Evolutionary conservation across 2,113 vertebrate genomes (phyloP).

Genomic region (Mobula hypostoma): DNA sequence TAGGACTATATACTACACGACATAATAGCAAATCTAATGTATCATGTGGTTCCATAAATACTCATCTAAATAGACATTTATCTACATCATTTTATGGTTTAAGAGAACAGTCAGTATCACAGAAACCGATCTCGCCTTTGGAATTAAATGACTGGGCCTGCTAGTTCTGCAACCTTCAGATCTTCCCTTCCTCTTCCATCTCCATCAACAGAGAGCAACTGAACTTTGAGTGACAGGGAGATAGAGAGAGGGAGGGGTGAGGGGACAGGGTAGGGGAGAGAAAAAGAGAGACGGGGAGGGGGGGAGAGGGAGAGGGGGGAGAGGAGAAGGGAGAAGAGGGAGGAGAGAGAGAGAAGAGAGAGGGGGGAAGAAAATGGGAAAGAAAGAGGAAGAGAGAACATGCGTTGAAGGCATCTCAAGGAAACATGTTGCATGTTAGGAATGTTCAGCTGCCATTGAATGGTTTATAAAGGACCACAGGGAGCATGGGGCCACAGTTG

Average conservation of each 20-base stretch:
- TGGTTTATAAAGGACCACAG: slow-evolving; percentile 57
- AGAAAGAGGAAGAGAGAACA: background rate
- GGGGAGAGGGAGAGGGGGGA: too few species aligned
- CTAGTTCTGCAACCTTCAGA: slow-evolving; percentile 55
- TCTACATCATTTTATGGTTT: slow-evolving; percentile 58
- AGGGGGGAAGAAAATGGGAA: background rate
- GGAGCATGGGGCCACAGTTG: slow-evolving; percentile 57
- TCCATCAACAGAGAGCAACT: slow-evolving; percentile 49
- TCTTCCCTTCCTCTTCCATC: slow-evolving; percentile 50
- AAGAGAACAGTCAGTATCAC: slow-evolving; percentile 58
- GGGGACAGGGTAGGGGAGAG: too few species aligned
- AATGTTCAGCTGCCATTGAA: slow-evolving; percentile 70
- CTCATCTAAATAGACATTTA: slow-evolving; percentile 59
- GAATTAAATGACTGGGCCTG: slow-evolving; percentile 54
- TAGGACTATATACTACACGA: slow-evolving; percentile 58
- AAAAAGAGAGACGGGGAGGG: too few species aligned
- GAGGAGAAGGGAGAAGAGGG: too few species aligned
- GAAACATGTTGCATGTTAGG: slow-evolving; percentile 48
- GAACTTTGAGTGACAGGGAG: slow-evolving; percentile 31
- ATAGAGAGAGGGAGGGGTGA: too few species aligned
- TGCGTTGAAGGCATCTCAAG: background rate
- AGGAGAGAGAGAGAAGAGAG: too few species aligned
- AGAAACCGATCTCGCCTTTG: slow-evolving; percentile 57
- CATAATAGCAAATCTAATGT: slow-evolving; percentile 69
- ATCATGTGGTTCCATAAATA: slow-evolving; percentile 69